Percentiles rank a stretch among this genome's conserved stretches.
Conservation (phyloP, 2,797 vertebrate species). For the Octomys mimax region DNA sequence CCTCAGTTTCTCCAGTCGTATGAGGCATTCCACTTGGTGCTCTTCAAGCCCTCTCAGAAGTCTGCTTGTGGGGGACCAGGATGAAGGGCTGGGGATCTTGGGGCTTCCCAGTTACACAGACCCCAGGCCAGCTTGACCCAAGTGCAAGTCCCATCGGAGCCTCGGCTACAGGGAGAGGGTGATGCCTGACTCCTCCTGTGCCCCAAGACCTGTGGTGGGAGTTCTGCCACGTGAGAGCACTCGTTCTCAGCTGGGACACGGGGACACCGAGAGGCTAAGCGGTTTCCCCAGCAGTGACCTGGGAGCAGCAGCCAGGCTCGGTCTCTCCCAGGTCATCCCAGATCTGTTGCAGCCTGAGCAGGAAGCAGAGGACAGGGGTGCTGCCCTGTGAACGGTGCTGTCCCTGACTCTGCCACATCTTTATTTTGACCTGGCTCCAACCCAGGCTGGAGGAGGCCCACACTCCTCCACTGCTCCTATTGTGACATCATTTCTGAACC, state of each 20-base stretch:
- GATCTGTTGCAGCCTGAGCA: not conserved
- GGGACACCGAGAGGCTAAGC: not conserved
- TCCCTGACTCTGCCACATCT: not conserved
- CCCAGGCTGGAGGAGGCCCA: not conserved
- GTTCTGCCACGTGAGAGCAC: not conserved
- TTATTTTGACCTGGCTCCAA: not conserved
- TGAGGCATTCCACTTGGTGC: not conserved
- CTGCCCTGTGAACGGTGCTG: not conserved
- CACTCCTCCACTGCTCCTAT: not conserved
- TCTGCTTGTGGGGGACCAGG: not conserved
- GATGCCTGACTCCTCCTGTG: not conserved
- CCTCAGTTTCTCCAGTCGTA: not conserved
- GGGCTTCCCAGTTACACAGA: not conserved
- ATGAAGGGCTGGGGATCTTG: not conserved
- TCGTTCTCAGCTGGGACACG: not conserved
- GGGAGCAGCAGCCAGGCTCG: not conserved
- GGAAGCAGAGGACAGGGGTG: not conserved
- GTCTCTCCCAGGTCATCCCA: not conserved
- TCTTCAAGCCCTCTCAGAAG: not conserved
- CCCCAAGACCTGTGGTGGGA: not conserved
- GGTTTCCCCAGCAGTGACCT: no score
- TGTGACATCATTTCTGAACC: not conserved
- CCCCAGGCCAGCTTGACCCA: not conserved
- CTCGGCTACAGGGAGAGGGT: not conserved
- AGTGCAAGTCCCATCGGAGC: not conserved